These are phyloP conservation scores for Gryllus bimaculatus DNA, from an alignment of 1,140 invertebrate species.

Conservation along the genomic window DNA sequence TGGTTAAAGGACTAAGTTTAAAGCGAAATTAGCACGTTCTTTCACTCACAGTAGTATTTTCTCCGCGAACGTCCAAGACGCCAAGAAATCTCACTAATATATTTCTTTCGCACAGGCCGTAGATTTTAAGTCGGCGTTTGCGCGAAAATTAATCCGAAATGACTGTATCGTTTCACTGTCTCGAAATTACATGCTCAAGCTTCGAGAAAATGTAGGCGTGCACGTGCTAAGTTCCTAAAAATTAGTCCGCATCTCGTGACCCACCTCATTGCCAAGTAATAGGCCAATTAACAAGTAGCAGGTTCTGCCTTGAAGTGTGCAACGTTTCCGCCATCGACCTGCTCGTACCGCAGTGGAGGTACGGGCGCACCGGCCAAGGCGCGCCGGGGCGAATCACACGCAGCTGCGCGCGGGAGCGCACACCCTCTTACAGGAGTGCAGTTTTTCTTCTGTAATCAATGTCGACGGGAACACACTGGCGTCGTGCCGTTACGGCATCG, in stretches of 20 bases:
- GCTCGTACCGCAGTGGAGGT: background rate
- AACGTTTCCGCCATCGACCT: background rate
- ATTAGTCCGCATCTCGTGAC: background rate
- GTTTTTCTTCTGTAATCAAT: background rate
- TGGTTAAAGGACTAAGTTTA: no score
- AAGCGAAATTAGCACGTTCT: no score
- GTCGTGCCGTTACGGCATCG: background rate
- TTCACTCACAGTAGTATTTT: no score
- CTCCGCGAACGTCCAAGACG: no score
- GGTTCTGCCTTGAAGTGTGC: background rate
- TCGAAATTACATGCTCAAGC: background rate
- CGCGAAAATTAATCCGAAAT: background rate
- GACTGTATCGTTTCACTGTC: background rate
- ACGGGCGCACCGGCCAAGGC: background rate
- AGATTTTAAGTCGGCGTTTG: background rate
- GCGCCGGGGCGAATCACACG: no score
- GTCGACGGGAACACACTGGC: background rate
- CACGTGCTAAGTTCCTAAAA: background rate
- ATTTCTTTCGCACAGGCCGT: background rate
- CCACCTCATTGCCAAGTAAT: background rate
- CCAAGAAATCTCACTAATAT: background rate
- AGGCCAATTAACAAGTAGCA: background rate
- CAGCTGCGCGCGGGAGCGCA: no score
- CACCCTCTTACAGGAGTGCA: no score
- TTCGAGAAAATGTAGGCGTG: background rate